These are phyloP conservation scores for Amblyteles armatorius DNA, from an alignment of 2,888 invertebrate species.

Conservation along the genomic window DNA sequence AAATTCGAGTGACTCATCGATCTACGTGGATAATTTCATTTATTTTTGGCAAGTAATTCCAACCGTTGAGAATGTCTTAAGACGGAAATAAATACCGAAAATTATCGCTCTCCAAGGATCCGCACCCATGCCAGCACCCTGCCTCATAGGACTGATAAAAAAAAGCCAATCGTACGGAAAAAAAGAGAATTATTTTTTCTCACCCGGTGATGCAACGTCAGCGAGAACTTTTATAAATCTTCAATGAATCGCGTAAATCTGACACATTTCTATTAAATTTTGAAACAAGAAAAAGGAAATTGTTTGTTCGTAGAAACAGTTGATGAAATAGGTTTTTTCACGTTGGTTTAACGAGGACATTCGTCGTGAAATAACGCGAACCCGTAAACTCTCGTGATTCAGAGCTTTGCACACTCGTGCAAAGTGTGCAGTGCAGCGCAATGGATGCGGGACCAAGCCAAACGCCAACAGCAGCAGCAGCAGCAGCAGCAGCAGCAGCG, in stretches of 20 bases:
- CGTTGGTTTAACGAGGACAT: constrained; percentile 39
- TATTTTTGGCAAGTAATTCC: background rate
- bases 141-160: background rate
- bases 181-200: background rate
- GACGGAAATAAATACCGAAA: background rate
- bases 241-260: background rate
- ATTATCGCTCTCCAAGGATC: no score
- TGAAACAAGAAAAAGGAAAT: background rate
- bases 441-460: constrained; percentile 24
- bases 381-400: constrained; percentile 38
- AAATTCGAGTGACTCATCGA: background rate
- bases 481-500: constrained; percentile 15
- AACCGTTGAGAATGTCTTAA: background rate
- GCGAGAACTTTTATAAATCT: background rate
- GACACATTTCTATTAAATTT: background rate
- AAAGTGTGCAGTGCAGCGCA: constrained; percentile 38
- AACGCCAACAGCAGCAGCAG: constrained; percentile 17
- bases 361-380: constrained; percentile 31
- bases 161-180: background rate
- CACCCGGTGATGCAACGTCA: background rate
- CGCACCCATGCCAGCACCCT: no score
- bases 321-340: constrained; percentile 18
- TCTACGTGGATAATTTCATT: background rate
- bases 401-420: constrained; percentile 37
- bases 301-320: background rate